Percentiles rank a stretch among this genome's conserved stretches.
Conservation (phyloP, 2,797 vertebrate genomes). For the Molossus alvarezi region DNA sequence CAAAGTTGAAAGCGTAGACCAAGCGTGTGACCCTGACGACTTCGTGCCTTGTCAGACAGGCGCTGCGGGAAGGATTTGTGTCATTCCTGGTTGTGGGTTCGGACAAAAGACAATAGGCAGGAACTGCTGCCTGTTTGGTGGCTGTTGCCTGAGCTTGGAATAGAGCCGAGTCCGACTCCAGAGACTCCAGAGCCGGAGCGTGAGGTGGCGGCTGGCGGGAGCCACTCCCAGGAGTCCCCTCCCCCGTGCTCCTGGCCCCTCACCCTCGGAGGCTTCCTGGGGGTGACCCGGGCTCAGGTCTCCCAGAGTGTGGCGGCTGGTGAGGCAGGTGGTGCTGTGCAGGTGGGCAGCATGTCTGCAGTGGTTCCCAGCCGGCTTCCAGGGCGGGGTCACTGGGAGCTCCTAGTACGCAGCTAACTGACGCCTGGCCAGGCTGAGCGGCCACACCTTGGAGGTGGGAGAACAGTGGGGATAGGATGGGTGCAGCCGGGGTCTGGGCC, state of each 20-base stretch:
- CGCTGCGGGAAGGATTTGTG: neutral
- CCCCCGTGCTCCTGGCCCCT: accelerated
- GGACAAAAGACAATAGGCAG: neutral
- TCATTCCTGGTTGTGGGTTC: neutral
- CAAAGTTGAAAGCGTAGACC: neutral
- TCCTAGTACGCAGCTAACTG: neutral
- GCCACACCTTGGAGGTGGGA: neutral
- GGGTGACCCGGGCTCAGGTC: neutral
- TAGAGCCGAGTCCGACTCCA: neutral
- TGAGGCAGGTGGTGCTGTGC: neutral
- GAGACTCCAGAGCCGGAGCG: too few relatives aligned
- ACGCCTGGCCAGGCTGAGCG: neutral
- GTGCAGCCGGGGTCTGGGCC: too few relatives aligned
- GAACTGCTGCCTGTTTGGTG: neutral
- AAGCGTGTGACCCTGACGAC: accelerated
- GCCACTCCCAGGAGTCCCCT: neutral
- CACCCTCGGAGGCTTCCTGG: neutral
- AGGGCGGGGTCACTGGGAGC: accelerated
- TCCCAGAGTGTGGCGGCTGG: neutral
- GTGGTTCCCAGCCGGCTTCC: neutral
- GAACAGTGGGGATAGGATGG: neutral
- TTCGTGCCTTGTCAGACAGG: neutral
- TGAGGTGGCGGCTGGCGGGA: neutral
- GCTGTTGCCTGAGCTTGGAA: too few relatives aligned
- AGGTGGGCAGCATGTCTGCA: accelerated